These are phyloP conservation scores for Nasonia oneida DNA, from an alignment of 2,888 invertebrate species.

Conservation along the genomic window DNA sequence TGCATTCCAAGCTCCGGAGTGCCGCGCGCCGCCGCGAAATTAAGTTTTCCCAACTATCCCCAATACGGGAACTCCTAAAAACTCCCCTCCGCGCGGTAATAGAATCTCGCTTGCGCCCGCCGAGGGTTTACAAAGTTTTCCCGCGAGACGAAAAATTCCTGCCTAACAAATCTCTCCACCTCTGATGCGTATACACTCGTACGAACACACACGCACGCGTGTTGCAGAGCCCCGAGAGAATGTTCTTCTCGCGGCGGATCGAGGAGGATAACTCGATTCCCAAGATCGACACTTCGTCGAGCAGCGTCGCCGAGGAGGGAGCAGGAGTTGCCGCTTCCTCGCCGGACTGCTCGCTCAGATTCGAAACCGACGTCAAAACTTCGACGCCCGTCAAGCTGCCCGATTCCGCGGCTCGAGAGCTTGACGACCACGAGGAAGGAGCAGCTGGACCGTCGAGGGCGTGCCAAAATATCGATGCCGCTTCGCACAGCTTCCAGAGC, in stretches of 20 bases:
- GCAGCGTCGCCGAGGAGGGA: slow-evolving; percentile 28
- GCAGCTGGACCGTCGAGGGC: not conserved
- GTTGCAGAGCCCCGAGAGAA: slow-evolving; percentile 61
- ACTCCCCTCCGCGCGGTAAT: not conserved
- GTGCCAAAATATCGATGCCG: slow-evolving; percentile 11
- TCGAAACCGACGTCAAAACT: slow-evolving; percentile 48
- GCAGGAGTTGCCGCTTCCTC: slow-evolving; percentile 45
- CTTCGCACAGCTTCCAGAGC: slow-evolving; percentile 29
- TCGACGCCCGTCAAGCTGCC: slow-evolving; percentile 55
- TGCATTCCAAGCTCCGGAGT: not conserved
- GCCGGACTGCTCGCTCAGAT: slow-evolving; percentile 12
- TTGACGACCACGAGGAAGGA: not conserved
- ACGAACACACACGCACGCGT: not conserved
- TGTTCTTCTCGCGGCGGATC: slow-evolving; percentile 53
- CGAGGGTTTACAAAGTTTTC: slow-evolving; percentile 45
- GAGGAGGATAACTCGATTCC: slow-evolving; percentile 65
- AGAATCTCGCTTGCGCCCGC: not conserved
- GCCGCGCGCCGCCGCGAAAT: not conserved
- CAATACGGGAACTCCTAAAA: not conserved
- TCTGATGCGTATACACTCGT: not conserved
- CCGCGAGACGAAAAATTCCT: slow-evolving; percentile 21
- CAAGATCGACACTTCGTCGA: slow-evolving; percentile 36
- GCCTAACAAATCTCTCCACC: slow-evolving; percentile 40
- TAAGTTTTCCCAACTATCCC: not conserved
- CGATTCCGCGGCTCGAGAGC: too few species aligned